phyloP scores from a whole-genome alignment of 2,888 invertebrate genomes.

The Drosophila acutilabella region DNA sequence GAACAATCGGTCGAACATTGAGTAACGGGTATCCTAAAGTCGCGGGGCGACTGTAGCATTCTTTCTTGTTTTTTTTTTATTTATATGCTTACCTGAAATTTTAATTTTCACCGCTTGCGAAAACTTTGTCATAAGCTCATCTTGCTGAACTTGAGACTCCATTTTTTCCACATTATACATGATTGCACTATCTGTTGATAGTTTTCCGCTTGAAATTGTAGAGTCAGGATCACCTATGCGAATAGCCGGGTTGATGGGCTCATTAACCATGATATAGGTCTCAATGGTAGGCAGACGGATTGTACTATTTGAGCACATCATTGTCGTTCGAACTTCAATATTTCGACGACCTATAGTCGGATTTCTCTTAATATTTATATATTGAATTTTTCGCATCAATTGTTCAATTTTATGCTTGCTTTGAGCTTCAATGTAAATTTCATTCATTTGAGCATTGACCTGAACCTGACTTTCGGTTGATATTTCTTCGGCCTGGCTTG shows the following conservation, averaged over 20 bases:
- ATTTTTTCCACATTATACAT: slow-evolving; percentile 26
- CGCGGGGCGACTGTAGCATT: no score
- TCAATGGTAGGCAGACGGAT: slow-evolving; percentile 84
- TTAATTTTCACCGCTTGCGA: slow-evolving; percentile 38
- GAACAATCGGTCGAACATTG: no score
- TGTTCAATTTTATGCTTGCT: slow-evolving; percentile 96
- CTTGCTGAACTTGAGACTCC: slow-evolving; percentile 20
- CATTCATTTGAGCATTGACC: slow-evolving; percentile 88
- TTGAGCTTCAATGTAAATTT: slow-evolving; percentile 96
- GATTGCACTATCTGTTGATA: slow-evolving; percentile 12
- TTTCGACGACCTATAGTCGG: slow-evolving; percentile 98
- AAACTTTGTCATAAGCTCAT: slow-evolving; percentile 15
- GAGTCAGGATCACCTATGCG: slow-evolving; percentile 29
- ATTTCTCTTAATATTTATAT: slow-evolving; percentile 95
- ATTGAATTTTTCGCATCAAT: slow-evolving; percentile 93
- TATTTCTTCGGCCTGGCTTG: slow-evolving; percentile 4
- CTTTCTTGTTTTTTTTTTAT: no score
- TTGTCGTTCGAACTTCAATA: slow-evolving; percentile 84
- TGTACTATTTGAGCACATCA: slow-evolving; percentile 83
- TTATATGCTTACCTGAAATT: slow-evolving; percentile 47
- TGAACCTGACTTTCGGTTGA: slow-evolving; percentile 88
- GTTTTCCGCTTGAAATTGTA: slow-evolving; percentile 2
- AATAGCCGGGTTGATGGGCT: slow-evolving; percentile 53
- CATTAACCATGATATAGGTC: slow-evolving; percentile 85
- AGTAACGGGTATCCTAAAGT: no score